These are phyloP conservation scores for Gasterosteus aculeatus DNA, from an alignment of 2,113 vertebrate species.

Conservation along the genomic window DNA sequence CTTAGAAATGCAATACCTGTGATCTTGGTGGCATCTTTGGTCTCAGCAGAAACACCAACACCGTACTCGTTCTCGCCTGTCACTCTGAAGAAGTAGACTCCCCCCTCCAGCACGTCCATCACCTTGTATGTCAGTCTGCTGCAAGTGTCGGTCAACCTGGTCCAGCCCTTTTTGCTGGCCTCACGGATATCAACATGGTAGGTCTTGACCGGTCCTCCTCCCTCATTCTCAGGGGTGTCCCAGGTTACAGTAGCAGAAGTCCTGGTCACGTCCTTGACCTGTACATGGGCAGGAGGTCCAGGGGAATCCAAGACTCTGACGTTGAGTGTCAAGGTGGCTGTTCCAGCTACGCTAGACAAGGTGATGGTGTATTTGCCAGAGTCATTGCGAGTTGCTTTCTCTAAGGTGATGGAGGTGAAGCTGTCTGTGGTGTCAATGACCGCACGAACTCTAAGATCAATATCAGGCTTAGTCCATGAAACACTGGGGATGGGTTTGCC, in stretches of 20 bases:
- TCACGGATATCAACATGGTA: constrained; percentile 95
- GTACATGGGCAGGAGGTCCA: constrained; percentile 87
- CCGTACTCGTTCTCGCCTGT: constrained; percentile 97
- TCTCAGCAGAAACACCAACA: constrained; percentile 88
- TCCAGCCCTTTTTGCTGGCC: constrained; percentile 98
- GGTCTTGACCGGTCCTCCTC: constrained; percentile 95
- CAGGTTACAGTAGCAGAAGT: constrained; percentile 90
- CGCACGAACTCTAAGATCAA: constrained; percentile 92
- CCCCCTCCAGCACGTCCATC: constrained; percentile 89
- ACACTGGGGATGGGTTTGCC: constrained; percentile 93
- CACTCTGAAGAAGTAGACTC: constrained; percentile 94
- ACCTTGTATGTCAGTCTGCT: constrained; percentile 93
- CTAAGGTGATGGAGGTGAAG: constrained; percentile 92
- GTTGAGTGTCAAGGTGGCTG: constrained; percentile 86
- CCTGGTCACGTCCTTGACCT: constrained; percentile 90
- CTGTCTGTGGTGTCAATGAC: constrained; percentile 91
- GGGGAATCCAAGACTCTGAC: constrained; percentile 97
- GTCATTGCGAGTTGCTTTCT: constrained; percentile 93
- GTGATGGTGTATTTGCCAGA: constrained; percentile 96
- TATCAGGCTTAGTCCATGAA: constrained; percentile 91
- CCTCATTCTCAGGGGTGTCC: constrained; percentile 97
- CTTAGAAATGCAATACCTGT: constrained; percentile 83
- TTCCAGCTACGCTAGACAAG: constrained; percentile 89
- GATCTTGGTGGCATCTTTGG: constrained; percentile 94
- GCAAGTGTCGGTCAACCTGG: constrained; percentile 91